A percentile compares a stretch with the other conserved stretches of the same genome.
These are phyloP conservation scores for Raphicerus campestris DNA, from an alignment of 2,113 vertebrate species.

Conservation along the genomic window DNA sequence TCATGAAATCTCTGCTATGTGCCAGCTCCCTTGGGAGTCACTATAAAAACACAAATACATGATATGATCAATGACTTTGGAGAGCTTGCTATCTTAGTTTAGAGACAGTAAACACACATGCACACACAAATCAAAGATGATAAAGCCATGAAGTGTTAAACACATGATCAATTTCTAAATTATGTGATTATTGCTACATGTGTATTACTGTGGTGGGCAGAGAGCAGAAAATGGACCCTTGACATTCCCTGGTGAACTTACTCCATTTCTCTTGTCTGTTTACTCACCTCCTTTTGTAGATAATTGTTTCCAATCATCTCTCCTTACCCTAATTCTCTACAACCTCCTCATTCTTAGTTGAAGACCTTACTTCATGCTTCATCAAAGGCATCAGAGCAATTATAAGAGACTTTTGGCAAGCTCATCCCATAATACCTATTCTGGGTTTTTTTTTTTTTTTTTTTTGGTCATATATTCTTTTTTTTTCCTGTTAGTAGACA, in stretches of 20 bases:
- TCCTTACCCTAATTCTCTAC: background rate
- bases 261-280: background rate
- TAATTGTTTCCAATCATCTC: background rate
- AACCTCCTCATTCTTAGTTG: background rate
- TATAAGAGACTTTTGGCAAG: background rate
- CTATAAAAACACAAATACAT: background rate
- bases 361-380: background rate
- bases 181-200: background rate
- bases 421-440: background rate
- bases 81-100: background rate
- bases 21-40: background rate
- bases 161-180: background rate
- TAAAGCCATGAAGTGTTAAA: background rate
- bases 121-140: background rate
- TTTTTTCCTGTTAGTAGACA: background rate
- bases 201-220: background rate
- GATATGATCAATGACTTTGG: background rate
- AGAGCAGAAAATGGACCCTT: background rate
- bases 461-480: background rate
- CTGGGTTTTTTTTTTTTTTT: background rate
- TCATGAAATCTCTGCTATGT: background rate
- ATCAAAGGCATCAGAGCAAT: background rate
- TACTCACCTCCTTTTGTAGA: background rate
- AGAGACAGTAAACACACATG: background rate
- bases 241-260: background rate